phyloP scores from a whole-genome alignment of 2,113 vertebrate genomes.

The Corythoichthys haematopterus region DNA sequence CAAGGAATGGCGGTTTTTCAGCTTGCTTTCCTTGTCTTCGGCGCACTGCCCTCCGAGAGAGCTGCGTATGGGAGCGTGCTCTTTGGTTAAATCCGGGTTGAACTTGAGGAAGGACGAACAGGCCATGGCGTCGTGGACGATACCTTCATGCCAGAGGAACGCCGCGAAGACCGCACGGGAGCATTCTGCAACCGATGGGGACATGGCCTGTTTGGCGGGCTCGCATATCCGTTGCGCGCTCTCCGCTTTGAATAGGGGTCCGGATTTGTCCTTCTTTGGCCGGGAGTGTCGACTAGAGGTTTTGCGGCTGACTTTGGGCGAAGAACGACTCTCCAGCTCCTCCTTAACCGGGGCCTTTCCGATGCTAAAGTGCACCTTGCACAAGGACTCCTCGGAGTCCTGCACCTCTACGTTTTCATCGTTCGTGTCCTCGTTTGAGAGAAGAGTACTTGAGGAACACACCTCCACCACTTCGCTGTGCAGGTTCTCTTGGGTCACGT shows the following conservation, averaged over 20 bases:
- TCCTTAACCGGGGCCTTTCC: constrained; percentile 95
- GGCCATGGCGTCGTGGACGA: constrained; percentile 98
- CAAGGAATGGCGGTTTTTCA: constrained; percentile 95
- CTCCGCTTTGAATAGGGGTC: constrained; percentile 90
- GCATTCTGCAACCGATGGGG: constrained; percentile 94
- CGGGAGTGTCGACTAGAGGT: constrained; percentile 84
- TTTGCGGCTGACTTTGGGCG: constrained; percentile 94
- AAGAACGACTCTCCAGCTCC: constrained; percentile 88
- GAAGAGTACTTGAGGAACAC: constrained; percentile 88
- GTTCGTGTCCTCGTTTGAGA: constrained; percentile 82
- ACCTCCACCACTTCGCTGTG: constrained; percentile 97
- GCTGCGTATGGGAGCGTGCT: constrained; percentile 90
- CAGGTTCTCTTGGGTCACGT: constrained; percentile 95
- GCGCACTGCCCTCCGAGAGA: constrained; percentile 82
- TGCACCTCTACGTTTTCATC: constrained; percentile 81
- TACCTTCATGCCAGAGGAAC: constrained; percentile 97
- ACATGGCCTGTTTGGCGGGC: constrained; percentile 97
- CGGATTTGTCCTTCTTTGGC: constrained; percentile 95
- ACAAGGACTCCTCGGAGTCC: constrained; percentile 80
- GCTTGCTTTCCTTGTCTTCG: constrained; percentile 92
- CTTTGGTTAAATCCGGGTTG: constrained; percentile 95
- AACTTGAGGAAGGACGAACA: constrained; percentile 98
- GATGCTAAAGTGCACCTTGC: constrained; percentile 97
- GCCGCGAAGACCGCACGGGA: constrained; percentile 93
- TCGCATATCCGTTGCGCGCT: constrained; percentile 76